phyloP scores from a whole-genome alignment of 53 echinoderm and acorn worm genomes.

The Arbacia lixula region DNA sequence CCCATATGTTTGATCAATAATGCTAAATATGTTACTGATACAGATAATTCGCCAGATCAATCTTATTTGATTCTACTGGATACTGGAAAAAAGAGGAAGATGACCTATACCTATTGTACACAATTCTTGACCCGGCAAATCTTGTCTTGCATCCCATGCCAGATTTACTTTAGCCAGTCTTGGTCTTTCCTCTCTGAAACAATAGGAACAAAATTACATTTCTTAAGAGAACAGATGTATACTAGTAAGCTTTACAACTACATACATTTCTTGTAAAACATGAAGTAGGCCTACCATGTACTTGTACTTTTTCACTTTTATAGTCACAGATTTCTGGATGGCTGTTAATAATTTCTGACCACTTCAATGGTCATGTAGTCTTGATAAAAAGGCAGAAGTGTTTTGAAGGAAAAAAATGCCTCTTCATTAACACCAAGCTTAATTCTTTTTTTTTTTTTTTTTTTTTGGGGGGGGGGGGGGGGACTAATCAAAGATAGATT shows the following conservation, averaged over 20 bases:
- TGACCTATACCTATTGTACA: not conserved
- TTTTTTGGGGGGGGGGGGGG: too few relatives aligned
- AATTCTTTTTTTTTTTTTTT: too few relatives aligned
- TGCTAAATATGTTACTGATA: too few relatives aligned
- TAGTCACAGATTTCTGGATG: too few relatives aligned
- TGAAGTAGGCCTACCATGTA: not conserved
- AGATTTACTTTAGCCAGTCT: constrained; percentile 6
- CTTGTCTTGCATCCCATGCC: not conserved
- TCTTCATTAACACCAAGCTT: too few relatives aligned
- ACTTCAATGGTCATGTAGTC: too few relatives aligned
- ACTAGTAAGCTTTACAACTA: constrained; percentile 18
- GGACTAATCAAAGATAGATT: not conserved
- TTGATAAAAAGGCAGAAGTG: too few relatives aligned
- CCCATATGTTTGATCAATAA: too few relatives aligned
- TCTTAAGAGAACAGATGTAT: not conserved
- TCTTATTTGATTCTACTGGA: not conserved
- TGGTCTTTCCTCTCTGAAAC: constrained; percentile 11
- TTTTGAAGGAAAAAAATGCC: too few relatives aligned
- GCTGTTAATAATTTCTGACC: too few relatives aligned
- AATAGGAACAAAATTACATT: constrained; percentile 2
- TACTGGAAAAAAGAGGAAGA: not conserved
- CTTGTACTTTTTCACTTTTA: too few relatives aligned
- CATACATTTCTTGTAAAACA: constrained; percentile 3
- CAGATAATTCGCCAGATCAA: too few relatives aligned
- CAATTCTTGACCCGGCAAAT: constrained; percentile 7